These are phyloP conservation scores for Drosophila burlai DNA, from an alignment of 1,140 invertebrate species.

Conservation along the genomic window DNA sequence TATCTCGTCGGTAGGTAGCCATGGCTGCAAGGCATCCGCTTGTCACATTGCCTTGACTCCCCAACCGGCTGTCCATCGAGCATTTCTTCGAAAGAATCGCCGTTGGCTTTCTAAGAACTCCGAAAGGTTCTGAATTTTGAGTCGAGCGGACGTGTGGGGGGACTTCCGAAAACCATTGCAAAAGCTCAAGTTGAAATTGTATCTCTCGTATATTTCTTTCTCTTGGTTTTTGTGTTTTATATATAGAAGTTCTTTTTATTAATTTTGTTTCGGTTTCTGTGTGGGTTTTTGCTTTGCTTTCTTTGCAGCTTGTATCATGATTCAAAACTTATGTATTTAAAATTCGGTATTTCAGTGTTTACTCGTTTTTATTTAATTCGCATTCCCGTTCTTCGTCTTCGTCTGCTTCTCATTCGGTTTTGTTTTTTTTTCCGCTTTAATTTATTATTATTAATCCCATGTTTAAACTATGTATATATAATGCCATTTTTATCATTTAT, in stretches of 20 bases:
- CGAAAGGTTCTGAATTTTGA: constrained; percentile 32
- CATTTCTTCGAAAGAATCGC: constrained; percentile 51
- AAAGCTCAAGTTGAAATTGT: constrained; percentile 49
- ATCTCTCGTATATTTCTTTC: constrained; percentile 37
- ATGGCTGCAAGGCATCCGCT: constrained; percentile 47
- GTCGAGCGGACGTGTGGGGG: constrained; percentile 4
- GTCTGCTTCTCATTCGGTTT: constrained; percentile 8
- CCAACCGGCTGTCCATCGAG: constrained; percentile 30
- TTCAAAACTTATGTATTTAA: constrained; percentile 62
- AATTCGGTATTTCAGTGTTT: constrained; percentile 68
- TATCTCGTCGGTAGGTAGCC: constrained; percentile 13
- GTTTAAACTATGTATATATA: constrained; percentile 84
- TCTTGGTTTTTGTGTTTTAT: constrained; percentile 21
- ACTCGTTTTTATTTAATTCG: constrained; percentile 59
- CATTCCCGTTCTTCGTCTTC: constrained; percentile 27
- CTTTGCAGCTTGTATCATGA: constrained; percentile 42
- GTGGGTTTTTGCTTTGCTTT: constrained; percentile 37
- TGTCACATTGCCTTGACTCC: constrained; percentile 46
- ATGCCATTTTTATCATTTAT: constrained; percentile 74
- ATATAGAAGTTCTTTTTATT: constrained; percentile 51
- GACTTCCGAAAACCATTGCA: constrained; percentile 50
- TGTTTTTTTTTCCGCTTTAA: constrained; percentile 51
- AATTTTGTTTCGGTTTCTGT: constrained; percentile 32
- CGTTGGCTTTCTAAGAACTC: constrained; percentile 56
- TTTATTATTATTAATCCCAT: constrained; percentile 75